phyloP scores from a whole-genome alignment of 1,140 invertebrate species.

The Pogonognathellus flavescens region DNA sequence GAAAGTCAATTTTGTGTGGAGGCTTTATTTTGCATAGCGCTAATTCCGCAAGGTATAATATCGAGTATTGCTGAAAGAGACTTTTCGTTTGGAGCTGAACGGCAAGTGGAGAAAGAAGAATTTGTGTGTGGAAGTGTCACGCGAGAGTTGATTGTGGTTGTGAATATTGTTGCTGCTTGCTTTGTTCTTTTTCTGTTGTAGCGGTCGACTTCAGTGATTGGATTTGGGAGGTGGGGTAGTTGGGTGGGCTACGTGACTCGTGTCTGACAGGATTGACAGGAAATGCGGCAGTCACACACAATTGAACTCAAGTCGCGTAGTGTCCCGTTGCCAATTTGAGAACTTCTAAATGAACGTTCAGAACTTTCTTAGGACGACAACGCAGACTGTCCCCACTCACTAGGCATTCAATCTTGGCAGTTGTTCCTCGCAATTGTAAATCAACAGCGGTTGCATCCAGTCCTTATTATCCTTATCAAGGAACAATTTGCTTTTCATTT shows the following conservation, averaged over 20 bases:
- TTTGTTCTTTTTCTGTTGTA: no score
- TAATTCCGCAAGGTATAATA: no score
- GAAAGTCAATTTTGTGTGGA: no score
- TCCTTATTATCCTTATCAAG: constrained; percentile 30
- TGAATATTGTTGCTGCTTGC: not conserved
- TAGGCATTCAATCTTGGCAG: not conserved
- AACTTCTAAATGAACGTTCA: not conserved
- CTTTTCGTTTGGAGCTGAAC: not conserved
- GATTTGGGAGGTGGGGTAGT: no score
- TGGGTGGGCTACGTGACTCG: no score
- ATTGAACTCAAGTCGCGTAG: not conserved
- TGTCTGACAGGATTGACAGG: no score
- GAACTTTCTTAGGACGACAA: not conserved
- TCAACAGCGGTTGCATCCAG: constrained; percentile 16
- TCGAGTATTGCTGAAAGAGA: no score
- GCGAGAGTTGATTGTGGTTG: not conserved
- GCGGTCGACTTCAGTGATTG: no score
- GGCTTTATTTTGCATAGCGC: no score
- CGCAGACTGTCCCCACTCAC: constrained; percentile 7
- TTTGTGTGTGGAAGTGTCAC: not conserved
- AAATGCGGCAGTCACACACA: no score
- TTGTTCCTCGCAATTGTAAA: not conserved
- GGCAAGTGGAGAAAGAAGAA: not conserved
- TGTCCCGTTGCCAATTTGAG: constrained; percentile 1
- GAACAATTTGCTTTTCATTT: constrained; percentile 24